A percentile compares a stretch with the other conserved stretches of the same genome.
These are phyloP conservation scores for Daphoenositta chrysoptera DNA, from an alignment of 2,113 vertebrate genomes.

Conservation along the genomic window DNA sequence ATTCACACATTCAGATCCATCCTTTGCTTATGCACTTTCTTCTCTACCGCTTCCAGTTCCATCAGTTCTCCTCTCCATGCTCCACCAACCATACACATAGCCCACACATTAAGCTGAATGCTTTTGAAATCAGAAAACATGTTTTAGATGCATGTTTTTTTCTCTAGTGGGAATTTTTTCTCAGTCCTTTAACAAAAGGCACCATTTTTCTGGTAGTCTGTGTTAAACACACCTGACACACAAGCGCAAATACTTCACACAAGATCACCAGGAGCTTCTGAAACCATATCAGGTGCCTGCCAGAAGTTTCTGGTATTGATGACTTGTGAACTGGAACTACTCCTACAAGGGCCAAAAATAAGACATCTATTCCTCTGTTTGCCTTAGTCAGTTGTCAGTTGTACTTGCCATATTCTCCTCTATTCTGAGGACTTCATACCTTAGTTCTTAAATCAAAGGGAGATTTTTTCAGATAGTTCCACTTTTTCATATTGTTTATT, in stretches of 20 bases:
- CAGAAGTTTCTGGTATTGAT: background rate
- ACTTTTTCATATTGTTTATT: background rate
- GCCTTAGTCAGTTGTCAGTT: background rate
- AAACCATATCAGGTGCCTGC: background rate
- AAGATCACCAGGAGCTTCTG: background rate
- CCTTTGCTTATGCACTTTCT: background rate
- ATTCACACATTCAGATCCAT: background rate
- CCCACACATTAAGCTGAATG: background rate
- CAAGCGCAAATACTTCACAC: background rate
- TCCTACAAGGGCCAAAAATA: background rate
- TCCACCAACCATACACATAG: background rate
- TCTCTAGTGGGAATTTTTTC: background rate
- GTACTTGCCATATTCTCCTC: background rate
- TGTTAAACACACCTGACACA: background rate
- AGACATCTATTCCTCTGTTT: background rate
- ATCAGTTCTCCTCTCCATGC: background rate
- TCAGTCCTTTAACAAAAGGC: conserved; percentile 5
- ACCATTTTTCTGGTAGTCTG: background rate
- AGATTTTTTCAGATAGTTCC: background rate
- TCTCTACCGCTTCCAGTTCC: background rate
- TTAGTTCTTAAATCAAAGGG: conserved; percentile 10
- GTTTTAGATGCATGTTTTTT: background rate
- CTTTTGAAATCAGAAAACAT: background rate
- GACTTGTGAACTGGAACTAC: background rate
- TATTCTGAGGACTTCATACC: background rate